Evolutionary conservation across 2,888 invertebrate species (phyloP), one percentile per base, ranked within the genome.

Genomic region (Poecilus cupreus): DNA sequence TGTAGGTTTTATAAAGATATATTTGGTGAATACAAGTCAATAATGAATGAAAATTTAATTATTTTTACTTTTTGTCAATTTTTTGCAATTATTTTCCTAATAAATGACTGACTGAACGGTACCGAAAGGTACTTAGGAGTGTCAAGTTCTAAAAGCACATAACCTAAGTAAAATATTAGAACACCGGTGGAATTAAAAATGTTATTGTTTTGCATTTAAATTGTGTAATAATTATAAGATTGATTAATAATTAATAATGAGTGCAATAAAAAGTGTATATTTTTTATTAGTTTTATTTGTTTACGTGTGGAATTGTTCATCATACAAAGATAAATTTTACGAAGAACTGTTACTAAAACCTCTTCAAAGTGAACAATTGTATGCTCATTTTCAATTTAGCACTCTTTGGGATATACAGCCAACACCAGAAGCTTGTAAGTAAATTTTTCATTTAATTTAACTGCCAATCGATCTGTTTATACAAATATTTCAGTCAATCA

Each of bases 291-390:
- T 51, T 26, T 37, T 80, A 37, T 18, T 81, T 10, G 43, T 75
- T 11, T 46, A 49, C 60, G 37, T 64, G 3, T 75, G 60, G 18
- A 11, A 75, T 79, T 77, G 78, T 78, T 60, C 22, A 20, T 46
- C 60, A 5, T 82, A 75, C 82, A 88, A 87, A 85, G 97, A 97
- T 89, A 91, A 91, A 82, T 97, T 96, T 87, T 92, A 94, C 83
- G 98, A 98, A 91, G 97, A 98, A 90, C 90, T 98, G 74, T 93
- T 95, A 85, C 91, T 98, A 37, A 97, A 96, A 88, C 96, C 97
- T 0, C 89, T 98, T 81, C 91, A 93, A 51, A 94, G 93, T 85
- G 95, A 96, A 82, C 95, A 97, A 90, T 91, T 98, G 24, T 96
- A 97, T 87, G 93, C 95, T 10, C 95, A 96, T 88, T 98, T 98